Evolutionary conservation across 92 coral and sea anemone genomes (phyloP).

Genomic region (Isaurus tuberculatus): DNA sequence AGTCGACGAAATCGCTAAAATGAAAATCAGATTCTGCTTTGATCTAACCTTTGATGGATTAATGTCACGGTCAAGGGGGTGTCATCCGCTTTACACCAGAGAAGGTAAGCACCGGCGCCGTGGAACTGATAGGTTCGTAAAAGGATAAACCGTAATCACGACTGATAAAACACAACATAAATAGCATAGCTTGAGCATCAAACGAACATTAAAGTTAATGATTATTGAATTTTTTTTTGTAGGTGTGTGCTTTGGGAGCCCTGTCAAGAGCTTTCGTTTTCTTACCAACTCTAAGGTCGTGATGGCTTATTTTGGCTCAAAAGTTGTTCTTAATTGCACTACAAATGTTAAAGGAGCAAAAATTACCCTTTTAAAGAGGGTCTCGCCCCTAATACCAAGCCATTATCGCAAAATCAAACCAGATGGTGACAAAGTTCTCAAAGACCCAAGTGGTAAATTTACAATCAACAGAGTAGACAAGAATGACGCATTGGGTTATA

Average conservation of each 20-base stretch:
- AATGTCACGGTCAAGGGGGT: too few relatives aligned
- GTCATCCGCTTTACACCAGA: too few relatives aligned
- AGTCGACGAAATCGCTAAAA: too few relatives aligned
- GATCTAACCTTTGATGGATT: too few relatives aligned
- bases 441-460: neutral
- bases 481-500: neutral
- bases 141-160: too few relatives aligned
- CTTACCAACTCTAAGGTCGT: neutral
- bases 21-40: too few relatives aligned
- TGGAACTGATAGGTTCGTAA: too few relatives aligned
- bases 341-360: conserved; percentile 11
- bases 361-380: conserved; percentile 19
- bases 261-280: conserved; percentile 1
- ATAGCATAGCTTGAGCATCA: neutral
- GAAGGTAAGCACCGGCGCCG: too few relatives aligned
- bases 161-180: too few relatives aligned
- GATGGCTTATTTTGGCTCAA: conserved; percentile 12
- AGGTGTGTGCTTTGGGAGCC: conserved; percentile 32
- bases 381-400: neutral
- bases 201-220: neutral
- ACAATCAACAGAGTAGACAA: conserved; percentile 1
- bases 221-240: neutral
- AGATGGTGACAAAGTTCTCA: neutral
- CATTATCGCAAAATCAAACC: neutral
- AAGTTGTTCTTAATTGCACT: neutral